Base-by-base conservation (phyloP, 2,888 invertebrate species). In the Hedychridium roseum region DNA sequence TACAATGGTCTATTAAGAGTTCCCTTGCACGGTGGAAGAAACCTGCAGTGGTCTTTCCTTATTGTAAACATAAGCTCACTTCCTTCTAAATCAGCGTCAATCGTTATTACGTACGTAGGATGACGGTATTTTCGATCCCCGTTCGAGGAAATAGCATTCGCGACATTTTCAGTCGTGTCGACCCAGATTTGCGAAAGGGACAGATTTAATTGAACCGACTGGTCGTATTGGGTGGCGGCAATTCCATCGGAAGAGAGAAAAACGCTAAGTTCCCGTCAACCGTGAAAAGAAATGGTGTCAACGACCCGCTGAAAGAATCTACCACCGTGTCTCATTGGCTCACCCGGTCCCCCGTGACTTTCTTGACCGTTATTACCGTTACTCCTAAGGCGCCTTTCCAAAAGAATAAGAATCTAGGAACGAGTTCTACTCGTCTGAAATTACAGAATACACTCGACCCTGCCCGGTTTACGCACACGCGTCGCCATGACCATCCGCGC, bases 401-500 rank as follows among this genome's bases (percentile, higher is more conserved):
- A 71, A 73, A 71, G 70, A 65, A 62, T 60, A 54, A 43, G 63
- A 67, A 70, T 71, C 66, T 66, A 71, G 65, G 64, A 73, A 71
- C 71, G 62, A 71, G 73, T 73, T 73, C 59, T 57, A 52, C 52
- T 54, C 54, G 58, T 54, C 53, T 66, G 57, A 60, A 67, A 65
- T 66, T 64, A 68, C 56, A 54, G n/a, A 54, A 50, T 46, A 56
- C 49, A 38, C 38, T 38, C 46, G 17, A 37, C 37, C n/a, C 26
- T 12, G 37, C 31, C 21, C 12, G 23, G 34, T 18, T 14, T 18
- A 3, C 21, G 14, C 17, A 11, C 26, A 12, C 23, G 6, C 11
- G 21, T 3, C 18, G 20, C n/a, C n/a, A n/a, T n/a, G n/a, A n/a
- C n/a, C n/a, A n/a, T n/a, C n/a, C n/a, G n/a, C n/a, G n/a, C n/a